Evolutionary conservation across 1,140 invertebrate genomes (phyloP).

Genomic region (Zaprionus taronus): DNA sequence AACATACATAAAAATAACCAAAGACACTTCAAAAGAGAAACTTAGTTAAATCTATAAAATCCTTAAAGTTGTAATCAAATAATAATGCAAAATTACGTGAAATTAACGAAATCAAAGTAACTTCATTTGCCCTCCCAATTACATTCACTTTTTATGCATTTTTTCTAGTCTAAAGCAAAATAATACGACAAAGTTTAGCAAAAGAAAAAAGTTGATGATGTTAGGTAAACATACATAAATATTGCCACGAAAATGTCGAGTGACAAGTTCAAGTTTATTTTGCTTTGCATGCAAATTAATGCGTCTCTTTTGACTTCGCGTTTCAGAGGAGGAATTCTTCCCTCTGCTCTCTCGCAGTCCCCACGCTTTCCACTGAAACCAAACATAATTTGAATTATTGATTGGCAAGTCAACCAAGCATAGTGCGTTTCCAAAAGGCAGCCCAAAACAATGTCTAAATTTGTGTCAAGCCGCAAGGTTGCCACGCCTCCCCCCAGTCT

Average conservation of each 20-base stretch:
- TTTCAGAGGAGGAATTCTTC: background rate
- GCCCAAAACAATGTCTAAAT: constrained; percentile 65
- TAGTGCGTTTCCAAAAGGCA: constrained; percentile 44
- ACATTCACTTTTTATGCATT: background rate
- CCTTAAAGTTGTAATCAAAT: background rate
- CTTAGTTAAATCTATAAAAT: too few species aligned
- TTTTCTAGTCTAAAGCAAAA: background rate
- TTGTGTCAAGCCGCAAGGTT: constrained; percentile 63
- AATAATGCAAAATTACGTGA: background rate
- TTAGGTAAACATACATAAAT: constrained; percentile 42
- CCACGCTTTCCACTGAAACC: constrained; percentile 24
- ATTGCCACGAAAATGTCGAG: constrained; percentile 24
- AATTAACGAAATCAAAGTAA: background rate
- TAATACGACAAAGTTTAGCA: background rate
- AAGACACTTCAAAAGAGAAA: too few species aligned
- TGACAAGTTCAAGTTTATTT: constrained; percentile 52
- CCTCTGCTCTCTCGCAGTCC: background rate
- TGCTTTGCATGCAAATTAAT: constrained; percentile 47
- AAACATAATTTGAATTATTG: constrained; percentile 80
- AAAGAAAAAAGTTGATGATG: constrained; percentile 14
- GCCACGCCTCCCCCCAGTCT: constrained; percentile 44
- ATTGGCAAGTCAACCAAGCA: constrained; percentile 60
- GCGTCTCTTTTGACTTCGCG: constrained; percentile 11
- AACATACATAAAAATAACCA: too few species aligned
- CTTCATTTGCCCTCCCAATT: background rate